Conservation (phyloP, 2,113 vertebrate species). For the Solea solea region DNA sequence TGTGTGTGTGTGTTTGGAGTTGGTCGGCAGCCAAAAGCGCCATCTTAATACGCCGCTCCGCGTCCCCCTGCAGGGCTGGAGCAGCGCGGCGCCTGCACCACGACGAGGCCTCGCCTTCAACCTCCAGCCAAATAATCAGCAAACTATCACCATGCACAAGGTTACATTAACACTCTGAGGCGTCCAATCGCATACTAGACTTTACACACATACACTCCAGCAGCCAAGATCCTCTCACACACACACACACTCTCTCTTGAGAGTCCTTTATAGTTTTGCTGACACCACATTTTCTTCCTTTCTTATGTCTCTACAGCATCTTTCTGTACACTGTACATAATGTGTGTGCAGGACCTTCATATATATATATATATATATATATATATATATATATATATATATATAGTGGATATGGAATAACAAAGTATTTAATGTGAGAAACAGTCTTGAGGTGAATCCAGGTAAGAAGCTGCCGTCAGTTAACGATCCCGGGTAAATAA, state of each 20-base stretch:
- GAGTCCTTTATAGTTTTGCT: not conserved
- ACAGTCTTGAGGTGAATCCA: slow-evolving; percentile 7
- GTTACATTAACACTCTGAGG: slow-evolving; percentile 50
- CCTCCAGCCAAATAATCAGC: slow-evolving; percentile 54
- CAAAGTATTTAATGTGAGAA: not conserved
- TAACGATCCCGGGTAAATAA: slow-evolving; percentile 33
- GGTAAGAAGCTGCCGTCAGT: slow-evolving; percentile 15
- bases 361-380: not conserved
- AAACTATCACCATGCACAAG: slow-evolving; percentile 49
- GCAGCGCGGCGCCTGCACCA: slow-evolving; percentile 17
- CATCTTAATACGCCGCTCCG: slow-evolving; percentile 58
- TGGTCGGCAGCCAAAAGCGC: slow-evolving; percentile 72
- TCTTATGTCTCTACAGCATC: not conserved
- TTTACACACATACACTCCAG: not conserved
- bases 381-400: not conserved
- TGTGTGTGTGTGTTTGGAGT: slow-evolving; percentile 45
- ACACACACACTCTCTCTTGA: not conserved
- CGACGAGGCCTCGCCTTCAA: slow-evolving; percentile 38
- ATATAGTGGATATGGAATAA: not conserved
- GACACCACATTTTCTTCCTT: not conserved
- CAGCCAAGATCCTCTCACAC: no score
- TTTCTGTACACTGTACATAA: no score
- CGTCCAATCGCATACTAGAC: slow-evolving; percentile 15
- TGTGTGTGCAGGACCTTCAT: not conserved
- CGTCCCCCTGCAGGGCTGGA: slow-evolving; percentile 24